These are phyloP conservation scores for Amphiprion clarkii DNA, from an alignment of 2,797 vertebrate genomes.

Conservation along the genomic window DNA sequence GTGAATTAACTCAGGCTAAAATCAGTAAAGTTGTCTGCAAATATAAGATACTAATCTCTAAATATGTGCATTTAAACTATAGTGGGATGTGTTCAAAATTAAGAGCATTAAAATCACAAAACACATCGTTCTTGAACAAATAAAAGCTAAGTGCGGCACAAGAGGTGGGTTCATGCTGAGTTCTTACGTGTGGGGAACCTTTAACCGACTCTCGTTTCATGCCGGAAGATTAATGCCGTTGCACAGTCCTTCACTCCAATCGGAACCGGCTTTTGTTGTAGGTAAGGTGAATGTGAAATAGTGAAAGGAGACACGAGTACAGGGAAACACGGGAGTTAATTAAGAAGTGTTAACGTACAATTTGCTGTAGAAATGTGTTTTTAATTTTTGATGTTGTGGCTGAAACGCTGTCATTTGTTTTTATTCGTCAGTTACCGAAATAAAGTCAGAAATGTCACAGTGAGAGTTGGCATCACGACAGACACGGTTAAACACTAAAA, in stretches of 20 bases:
- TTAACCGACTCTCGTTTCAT: slow-evolving; percentile 36
- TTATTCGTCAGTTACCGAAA: not conserved
- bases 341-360: accelerated
- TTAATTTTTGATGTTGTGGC: not conserved
- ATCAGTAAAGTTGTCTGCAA: not conserved
- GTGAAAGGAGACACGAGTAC: accelerated
- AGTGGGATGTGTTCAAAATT: not conserved
- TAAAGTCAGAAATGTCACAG: not conserved
- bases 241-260: slow-evolving; percentile 59
- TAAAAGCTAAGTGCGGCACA: not conserved
- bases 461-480: not conserved
- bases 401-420: not conserved
- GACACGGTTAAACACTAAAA: not conserved
- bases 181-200: slow-evolving; percentile 33
- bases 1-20: not conserved
- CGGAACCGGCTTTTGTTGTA: slow-evolving; percentile 34
- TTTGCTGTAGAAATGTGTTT: not conserved
- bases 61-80: not conserved
- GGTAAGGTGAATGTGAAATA: slow-evolving; percentile 47
- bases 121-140: not conserved
- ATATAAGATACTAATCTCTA: not conserved
- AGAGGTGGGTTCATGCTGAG: not conserved
- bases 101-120: not conserved
- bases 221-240: slow-evolving; percentile 43
- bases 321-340: accelerated